A percentile compares a stretch with the other conserved stretches of the same genome.
Evolutionary conservation across 1,140 invertebrate species (phyloP).

Genomic region (Triops longicaudatus): DNA sequence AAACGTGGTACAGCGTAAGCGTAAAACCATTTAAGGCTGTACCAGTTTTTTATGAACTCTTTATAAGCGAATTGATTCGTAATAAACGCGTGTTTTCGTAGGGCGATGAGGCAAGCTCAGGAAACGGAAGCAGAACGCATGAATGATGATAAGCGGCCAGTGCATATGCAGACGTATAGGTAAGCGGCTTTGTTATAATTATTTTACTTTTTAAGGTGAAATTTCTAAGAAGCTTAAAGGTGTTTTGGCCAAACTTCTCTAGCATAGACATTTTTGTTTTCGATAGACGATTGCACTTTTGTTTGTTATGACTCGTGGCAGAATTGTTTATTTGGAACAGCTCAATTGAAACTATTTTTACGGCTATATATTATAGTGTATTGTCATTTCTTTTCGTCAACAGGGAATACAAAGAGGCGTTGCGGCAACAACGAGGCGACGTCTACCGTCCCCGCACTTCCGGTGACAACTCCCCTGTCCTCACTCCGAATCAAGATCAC

Average conservation of each 20-base stretch:
- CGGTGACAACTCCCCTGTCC: constrained; percentile 25
- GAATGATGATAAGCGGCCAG: constrained; percentile 53
- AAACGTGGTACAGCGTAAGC: no score
- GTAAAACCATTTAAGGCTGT: neutral
- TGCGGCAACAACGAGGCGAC: constrained; percentile 63
- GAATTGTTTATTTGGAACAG: neutral
- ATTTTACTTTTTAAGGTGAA: constrained; percentile 17
- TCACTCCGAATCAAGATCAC: constrained; percentile 25
- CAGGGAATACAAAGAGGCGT: constrained; percentile 78
- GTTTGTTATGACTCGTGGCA: neutral
- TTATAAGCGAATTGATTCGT: neutral
- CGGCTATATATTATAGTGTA: constrained; percentile 23
- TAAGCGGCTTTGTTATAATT: constrained; percentile 39
- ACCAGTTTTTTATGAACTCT: neutral
- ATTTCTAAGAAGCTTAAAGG: no score
- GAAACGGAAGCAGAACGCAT: neutral
- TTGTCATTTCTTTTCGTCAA: constrained; percentile 18
- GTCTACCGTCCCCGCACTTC: constrained; percentile 48
- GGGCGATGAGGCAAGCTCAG: constrained; percentile 18
- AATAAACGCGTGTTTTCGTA: neutral
- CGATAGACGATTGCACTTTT: neutral
- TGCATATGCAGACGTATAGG: constrained; percentile 76
- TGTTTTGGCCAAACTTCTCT: no score
- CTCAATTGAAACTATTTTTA: no score
- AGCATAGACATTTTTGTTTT: constrained; percentile 23